Base-by-base conservation (phyloP, 2,888 invertebrate species). In the Drosophila koepferae region DNA sequence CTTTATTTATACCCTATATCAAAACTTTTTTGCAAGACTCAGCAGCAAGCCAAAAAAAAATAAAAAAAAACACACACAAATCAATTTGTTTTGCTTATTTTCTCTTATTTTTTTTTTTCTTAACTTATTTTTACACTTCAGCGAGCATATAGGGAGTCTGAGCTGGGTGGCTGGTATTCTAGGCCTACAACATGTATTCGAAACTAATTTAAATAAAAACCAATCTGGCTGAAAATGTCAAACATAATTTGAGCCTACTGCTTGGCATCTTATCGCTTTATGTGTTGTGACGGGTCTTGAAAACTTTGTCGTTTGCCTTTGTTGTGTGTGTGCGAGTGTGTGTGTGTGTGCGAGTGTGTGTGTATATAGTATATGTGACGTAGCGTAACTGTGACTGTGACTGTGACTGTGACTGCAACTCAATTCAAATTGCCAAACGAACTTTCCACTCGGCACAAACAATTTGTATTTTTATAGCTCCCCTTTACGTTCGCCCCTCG, bases 191-290 rank as follows among this genome's bases (percentile, higher is more conserved):
- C 72, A 81, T 86, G 79, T 85, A 86, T 81, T 80, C 59, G 67
- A 86, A 89, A 89, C 88, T 87, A 89, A 87, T 87, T 87, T 87
- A 86, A 86, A 86, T 86, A 86, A 86, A 89, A 86, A 82, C 86
- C 85, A 89, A 86, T 86, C 85, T 86, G 79, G 84, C 86, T 81
- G 79, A 78, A 78, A 80, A 80, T 79, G 74, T 73, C 81, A 80
- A 76, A 76, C 66, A 81, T 81, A 81, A 81, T 81, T 79, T 69
- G 75, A 75, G 72, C 69, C 81, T 66, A 80, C 81, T 81, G 66
- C 70, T 49, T 54, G 61, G 43, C 69, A 72, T 81, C 80, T 80
- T 80, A 80, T 80, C 75, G 82, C 65, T 81, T 81, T 78, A 81
- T 80, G 69, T 79, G 73, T 80, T 77, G 75, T 74, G 81, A 81